Conservation (phyloP, 2,113 vertebrate species). For the Stomatorhinus ivindoensis region DNA sequence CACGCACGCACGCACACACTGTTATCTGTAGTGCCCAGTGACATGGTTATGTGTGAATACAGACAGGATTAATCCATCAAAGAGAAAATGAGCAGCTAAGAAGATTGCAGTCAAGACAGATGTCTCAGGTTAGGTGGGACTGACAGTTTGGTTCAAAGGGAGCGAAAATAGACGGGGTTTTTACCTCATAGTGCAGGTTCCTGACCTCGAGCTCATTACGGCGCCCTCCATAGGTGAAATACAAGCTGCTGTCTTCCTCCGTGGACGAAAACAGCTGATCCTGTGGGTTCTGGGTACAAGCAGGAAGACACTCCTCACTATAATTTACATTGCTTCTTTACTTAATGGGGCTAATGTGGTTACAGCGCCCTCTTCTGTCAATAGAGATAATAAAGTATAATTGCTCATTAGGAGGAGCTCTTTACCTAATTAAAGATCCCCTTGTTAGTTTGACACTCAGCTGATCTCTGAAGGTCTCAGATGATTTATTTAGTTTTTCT, state of each 20-base stretch:
- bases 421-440: not conserved
- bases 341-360: not conserved
- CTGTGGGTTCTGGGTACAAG: conserved; percentile 42
- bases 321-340: not conserved
- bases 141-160: not conserved
- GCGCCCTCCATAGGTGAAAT: conserved; percentile 86
- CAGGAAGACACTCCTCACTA: not conserved
- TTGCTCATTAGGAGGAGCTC: not conserved
- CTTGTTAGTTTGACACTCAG: not conserved
- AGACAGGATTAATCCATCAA: not conserved
- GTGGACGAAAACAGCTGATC: conserved; percentile 66
- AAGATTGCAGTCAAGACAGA: not conserved
- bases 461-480: not conserved
- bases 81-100: not conserved
- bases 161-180: not conserved
- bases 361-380: not conserved
- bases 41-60: not conserved
- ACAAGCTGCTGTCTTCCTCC: conserved; percentile 86
- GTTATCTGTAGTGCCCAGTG: not conserved
- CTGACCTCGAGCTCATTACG: conserved; percentile 79
- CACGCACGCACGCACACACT: not conserved
- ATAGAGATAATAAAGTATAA: not conserved
- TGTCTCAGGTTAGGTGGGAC: not conserved
- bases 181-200: conserved; percentile 83
- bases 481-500: not conserved